phyloP scores from a whole-genome alignment of 1,140 invertebrate genomes.

The Mizuhopecten yessoensis region DNA sequence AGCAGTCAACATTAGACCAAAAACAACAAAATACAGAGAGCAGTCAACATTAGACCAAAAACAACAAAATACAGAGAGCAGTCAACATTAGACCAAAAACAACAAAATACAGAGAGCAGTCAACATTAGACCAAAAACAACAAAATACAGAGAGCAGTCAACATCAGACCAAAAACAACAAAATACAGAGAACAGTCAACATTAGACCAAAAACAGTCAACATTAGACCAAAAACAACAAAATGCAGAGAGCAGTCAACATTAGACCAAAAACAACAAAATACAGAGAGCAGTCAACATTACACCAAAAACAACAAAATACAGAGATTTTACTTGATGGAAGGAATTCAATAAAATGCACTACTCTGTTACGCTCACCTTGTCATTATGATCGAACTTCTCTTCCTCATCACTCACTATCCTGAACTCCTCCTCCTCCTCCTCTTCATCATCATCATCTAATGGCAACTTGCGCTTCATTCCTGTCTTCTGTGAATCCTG shows the following conservation, averaged over 20 bases:
- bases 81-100: slow-evolving; percentile 31
- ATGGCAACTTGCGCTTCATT: slow-evolving; percentile 77
- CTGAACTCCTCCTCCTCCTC: slow-evolving; percentile 68
- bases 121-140: slow-evolving; percentile 41
- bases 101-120: background rate
- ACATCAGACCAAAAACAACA: slow-evolving; percentile 42
- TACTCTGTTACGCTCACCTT: slow-evolving; percentile 53
- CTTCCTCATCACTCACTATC: slow-evolving; percentile 73
- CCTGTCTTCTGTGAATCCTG: slow-evolving; percentile 57
- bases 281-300: background rate
- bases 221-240: slow-evolving; percentile 41
- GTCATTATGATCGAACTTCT: slow-evolving; percentile 42
- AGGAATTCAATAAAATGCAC: background rate
- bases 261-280: slow-evolving; percentile 40
- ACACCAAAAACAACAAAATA: slow-evolving; percentile 40
- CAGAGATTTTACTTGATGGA: background rate
- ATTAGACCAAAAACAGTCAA: background rate
- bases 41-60: slow-evolving; percentile 24
- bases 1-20: background rate
- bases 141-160: background rate
- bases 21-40: background rate
- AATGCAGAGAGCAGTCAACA: background rate
- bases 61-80: background rate
- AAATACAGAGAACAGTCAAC: no score
- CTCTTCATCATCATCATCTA: slow-evolving; percentile 65